Evolutionary conservation across 2,113 vertebrate genomes (phyloP).

Genomic region (Zeus faber): DNA sequence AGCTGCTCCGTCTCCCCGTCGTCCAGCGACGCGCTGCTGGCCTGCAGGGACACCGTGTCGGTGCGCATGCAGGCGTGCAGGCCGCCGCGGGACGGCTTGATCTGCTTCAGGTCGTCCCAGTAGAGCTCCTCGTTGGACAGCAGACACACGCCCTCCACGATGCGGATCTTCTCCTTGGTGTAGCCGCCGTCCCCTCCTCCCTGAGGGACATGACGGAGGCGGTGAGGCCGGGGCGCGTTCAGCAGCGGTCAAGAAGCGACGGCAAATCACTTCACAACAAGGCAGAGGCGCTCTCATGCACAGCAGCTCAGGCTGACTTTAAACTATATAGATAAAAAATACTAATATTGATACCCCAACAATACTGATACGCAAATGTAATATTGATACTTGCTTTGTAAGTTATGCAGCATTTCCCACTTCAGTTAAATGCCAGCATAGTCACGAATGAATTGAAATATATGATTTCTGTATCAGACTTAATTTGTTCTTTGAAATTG

Average conservation of each 20-base stretch:
- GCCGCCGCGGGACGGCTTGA: conserved; percentile 88
- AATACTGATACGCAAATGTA: too few species aligned
- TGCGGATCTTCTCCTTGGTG: conserved; percentile 96
- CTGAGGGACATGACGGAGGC: conserved; percentile 51
- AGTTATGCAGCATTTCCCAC: too few species aligned
- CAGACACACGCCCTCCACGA: conserved; percentile 95
- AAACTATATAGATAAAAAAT: too few species aligned
- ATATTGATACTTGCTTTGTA: too few species aligned
- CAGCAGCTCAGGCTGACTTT: too few species aligned
- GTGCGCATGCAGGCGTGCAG: conserved; percentile 98
- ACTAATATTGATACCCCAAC: too few species aligned
- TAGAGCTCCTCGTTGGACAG: conserved; percentile 89
- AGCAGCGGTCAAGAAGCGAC: too few species aligned
- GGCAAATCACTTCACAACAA: not conserved
- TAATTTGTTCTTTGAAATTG: too few species aligned
- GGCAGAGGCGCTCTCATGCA: not conserved
- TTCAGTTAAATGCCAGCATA: too few species aligned
- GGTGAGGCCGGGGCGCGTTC: too few species aligned
- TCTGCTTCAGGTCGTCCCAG: conserved; percentile 96
- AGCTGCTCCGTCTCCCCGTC: conserved; percentile 96
- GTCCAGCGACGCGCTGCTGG: conserved; percentile 92
- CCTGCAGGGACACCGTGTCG: conserved; percentile 93
- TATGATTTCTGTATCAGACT: too few species aligned
- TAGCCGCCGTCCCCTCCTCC: conserved; percentile 84
- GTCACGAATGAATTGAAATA: too few species aligned